Conservation (phyloP, 2,113 vertebrate genomes). For the Pycnonotus jocosus region DNA sequence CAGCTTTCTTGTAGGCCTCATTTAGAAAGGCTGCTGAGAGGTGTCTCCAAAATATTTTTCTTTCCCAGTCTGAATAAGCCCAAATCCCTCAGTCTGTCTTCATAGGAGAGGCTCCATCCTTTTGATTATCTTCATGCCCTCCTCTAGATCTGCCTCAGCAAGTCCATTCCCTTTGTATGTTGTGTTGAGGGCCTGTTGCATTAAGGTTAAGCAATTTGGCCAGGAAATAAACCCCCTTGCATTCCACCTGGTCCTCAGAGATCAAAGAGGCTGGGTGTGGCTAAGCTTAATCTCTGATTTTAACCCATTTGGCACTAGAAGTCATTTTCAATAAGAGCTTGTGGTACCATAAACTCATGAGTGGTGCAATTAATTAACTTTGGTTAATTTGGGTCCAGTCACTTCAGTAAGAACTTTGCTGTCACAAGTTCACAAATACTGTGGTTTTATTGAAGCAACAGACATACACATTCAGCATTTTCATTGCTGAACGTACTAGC, state of each 20-base stretch:
- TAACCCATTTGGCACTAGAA: background rate
- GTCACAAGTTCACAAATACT: background rate
- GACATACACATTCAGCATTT: background rate
- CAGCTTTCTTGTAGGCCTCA: background rate
- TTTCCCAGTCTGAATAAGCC: background rate
- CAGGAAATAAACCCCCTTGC: background rate
- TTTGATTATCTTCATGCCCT: background rate
- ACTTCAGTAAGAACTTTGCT: background rate
- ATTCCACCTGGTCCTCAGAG: background rate
- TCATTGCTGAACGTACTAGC: background rate
- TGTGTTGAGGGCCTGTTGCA: background rate
- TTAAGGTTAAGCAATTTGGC: background rate
- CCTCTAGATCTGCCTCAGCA: background rate
- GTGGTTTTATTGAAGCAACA: background rate
- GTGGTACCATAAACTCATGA: background rate
- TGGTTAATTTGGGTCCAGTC: accelerated
- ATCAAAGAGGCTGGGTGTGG: background rate
- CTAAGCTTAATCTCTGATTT: background rate
- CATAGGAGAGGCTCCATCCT: background rate
- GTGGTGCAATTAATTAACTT: accelerated
- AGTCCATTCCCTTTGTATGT: background rate
- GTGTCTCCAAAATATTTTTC: background rate
- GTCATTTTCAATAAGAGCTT: background rate
- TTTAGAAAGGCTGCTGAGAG: background rate
- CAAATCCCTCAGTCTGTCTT: background rate